Evolutionary conservation across 2,888 invertebrate genomes (phyloP), one percentile per base, ranked within the genome.

Genomic region (Eucera pruinosa): DNA sequence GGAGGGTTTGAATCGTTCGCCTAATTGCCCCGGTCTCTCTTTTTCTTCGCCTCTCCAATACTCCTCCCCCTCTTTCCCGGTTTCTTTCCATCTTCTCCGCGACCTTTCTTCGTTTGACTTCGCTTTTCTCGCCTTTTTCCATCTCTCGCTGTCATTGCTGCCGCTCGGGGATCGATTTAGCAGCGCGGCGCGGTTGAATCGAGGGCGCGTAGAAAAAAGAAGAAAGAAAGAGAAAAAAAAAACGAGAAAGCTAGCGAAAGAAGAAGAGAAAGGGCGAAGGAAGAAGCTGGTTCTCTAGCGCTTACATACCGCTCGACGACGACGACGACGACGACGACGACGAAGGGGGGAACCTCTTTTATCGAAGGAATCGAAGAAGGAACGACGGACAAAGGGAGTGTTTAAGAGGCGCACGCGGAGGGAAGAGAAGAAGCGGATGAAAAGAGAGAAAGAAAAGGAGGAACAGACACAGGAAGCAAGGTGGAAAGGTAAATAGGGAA

Each of bases 1-100:
- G 85, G 81, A 83, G 82, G 11, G 36, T 82, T 85, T 88, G 89
- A 87, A 90, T 90, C 89, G 89, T 88, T 80, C 87, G 85, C 87
- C 89, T 91, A 91, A 91, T 91, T 91, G 89, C 87, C 87, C 84
- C 79, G 85, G 86, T 84, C 85, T 87, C 85, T 66, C 77, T 80
- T 74, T 78, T 66, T 67, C 57, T 45, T 52, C 9, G n/a, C n/a
- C n/a, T n/a, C n/a, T n/a, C n/a, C n/a, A n/a, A n/a, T n/a, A n/a
- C n/a, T n/a, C n/a, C n/a, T n/a, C n/a, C n/a, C n/a, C n/a, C n/a
- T n/a, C n/a, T n/a, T n/a, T n/a, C n/a, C n/a, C n/a, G n/a, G 41
- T 13, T 15, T 15, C 36, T 18, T 41, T 20, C 52, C 36, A 20
- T 30, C 54, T 33, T 62, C 65, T n/a, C 9, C 33, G 61, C 20